Evolutionary conservation across 2,113 vertebrate species (phyloP).

Genomic region (rabbit (Oryctolagus cuniculus)): DNA sequence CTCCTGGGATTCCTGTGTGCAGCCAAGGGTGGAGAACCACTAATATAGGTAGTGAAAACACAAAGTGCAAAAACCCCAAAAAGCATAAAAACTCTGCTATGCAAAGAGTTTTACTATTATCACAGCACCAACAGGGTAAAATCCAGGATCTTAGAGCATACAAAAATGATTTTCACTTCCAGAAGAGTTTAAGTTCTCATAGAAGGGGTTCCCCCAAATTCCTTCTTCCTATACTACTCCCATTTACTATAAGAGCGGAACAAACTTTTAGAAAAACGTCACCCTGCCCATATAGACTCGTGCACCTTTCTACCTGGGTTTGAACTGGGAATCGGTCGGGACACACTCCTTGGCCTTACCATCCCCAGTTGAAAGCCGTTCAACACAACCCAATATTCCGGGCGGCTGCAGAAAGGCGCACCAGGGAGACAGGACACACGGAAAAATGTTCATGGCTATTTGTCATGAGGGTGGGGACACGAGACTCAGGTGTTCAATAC

Average conservation of each 20-base stretch:
- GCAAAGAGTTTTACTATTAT: not conserved
- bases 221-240: not conserved
- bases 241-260: not conserved
- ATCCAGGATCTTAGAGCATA: not conserved
- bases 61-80: not conserved
- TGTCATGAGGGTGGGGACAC: not conserved
- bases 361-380: not conserved
- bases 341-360: not conserved
- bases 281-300: not conserved
- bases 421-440: fast-evolving
- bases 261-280: not conserved
- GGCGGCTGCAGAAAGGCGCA: not conserved
- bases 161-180: not conserved
- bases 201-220: not conserved
- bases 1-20: not conserved
- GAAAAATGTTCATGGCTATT: not conserved
- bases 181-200: not conserved
- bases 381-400: not conserved
- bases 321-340: not conserved
- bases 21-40: not conserved
- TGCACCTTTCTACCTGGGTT: not conserved
- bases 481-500: not conserved
- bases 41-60: not conserved
- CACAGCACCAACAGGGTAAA: not conserved
- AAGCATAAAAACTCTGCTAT: not conserved